Evolutionary conservation across 2,797 vertebrate species (phyloP).

Genomic region (Alca torda): DNA sequence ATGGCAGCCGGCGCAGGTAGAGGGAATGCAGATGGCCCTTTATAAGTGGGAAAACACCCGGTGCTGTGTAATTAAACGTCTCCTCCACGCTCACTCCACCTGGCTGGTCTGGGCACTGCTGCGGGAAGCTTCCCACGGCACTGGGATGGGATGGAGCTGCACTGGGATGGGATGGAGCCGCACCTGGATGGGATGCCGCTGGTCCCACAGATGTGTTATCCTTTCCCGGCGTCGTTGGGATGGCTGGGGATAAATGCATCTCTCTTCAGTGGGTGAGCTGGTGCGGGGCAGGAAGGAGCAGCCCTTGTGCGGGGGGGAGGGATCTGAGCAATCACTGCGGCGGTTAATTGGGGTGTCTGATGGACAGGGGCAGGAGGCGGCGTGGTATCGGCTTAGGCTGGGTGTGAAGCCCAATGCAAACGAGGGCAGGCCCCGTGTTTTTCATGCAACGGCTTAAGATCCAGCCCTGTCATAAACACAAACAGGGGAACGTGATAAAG

Average conservation of each 20-base stretch:
- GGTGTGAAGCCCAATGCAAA: background rate
- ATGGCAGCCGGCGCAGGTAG: background rate
- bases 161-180: background rate
- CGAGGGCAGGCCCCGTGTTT: background rate
- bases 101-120: background rate
- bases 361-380: background rate
- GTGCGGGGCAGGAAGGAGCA: background rate
- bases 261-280: background rate
- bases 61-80: constrained; percentile 13
- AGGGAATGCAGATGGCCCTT: background rate
- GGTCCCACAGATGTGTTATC: background rate
- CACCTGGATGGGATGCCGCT: background rate
- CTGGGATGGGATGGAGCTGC: background rate
- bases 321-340: background rate
- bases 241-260: background rate
- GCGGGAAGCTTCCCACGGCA: background rate
- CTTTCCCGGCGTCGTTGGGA: background rate
- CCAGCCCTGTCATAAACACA: background rate
- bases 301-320: background rate
- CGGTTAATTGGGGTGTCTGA: background rate
- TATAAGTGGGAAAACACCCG: background rate
- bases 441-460: background rate
- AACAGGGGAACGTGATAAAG: background rate
- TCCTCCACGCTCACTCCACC: background rate
- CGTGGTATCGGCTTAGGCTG: background rate